A percentile compares a stretch with the other conserved stretches of the same genome.
Evolutionary conservation across 2,113 vertebrate species (phyloP).

Genomic region (Malaclemys terrapin): DNA sequence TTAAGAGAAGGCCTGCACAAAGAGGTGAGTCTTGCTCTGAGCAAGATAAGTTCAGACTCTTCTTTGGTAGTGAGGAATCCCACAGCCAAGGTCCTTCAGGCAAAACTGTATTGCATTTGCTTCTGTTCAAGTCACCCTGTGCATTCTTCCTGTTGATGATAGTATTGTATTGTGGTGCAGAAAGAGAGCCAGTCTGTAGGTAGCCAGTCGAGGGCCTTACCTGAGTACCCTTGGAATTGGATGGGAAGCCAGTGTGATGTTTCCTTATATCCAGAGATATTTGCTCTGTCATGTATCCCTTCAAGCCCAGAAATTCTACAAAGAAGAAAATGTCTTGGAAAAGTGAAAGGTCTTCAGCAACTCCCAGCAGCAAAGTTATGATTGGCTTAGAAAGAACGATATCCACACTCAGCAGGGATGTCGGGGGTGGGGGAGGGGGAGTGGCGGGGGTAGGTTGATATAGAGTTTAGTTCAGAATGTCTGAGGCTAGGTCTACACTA

Average conservation of each 20-base stretch:
- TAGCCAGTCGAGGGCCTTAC: not conserved
- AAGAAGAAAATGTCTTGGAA: not conserved
- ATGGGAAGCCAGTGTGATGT: not conserved
- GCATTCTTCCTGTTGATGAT: not conserved
- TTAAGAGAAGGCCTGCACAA: not conserved
- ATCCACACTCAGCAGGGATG: not conserved
- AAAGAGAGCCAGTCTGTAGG: not conserved
- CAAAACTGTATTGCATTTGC: not conserved
- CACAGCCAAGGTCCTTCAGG: not conserved
- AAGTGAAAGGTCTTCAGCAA: not conserved
- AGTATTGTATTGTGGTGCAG: not conserved
- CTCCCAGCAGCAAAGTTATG: not conserved
- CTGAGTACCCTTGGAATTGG: not conserved
- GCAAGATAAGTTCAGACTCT: not conserved
- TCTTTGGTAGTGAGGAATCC: not conserved
- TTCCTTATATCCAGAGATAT: not conserved
- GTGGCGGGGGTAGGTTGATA: not conserved
- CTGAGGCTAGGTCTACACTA: too few relatives aligned
- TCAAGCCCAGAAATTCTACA: not conserved
- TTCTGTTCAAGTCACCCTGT: not conserved
- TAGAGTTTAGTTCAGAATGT: not conserved
- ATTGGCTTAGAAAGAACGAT: not conserved
- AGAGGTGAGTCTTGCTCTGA: not conserved
- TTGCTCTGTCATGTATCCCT: not conserved
- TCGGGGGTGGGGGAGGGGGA: too few relatives aligned